Percentiles rank a stretch among this genome's conserved stretches.
Conservation (phyloP, 2,888 invertebrate species). For the Epinotia demarniana region DNA sequence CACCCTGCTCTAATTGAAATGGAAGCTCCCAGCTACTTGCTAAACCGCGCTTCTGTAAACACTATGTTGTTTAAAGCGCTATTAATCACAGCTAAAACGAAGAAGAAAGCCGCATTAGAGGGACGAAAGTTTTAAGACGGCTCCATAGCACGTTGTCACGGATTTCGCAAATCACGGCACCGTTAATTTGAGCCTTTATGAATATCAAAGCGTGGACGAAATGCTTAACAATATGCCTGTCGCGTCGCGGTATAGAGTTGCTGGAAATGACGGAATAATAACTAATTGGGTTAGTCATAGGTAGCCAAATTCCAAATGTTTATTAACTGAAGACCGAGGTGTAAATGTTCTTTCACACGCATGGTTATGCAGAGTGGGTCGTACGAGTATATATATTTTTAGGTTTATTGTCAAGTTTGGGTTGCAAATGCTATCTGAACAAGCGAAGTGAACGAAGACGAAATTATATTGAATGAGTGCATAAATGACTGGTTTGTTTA, state of each 20-base stretch:
- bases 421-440: neutral
- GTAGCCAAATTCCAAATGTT: neutral
- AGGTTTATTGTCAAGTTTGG: neutral
- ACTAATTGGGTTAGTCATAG: constrained; percentile 20
- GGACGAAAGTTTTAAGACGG: constrained; percentile 1
- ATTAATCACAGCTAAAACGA: constrained; percentile 45
- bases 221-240: constrained; percentile 18
- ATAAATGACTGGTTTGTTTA: no score
- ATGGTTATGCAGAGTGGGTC: neutral
- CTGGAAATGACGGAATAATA: constrained; percentile 29
- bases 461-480: neutral
- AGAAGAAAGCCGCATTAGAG: constrained; percentile 4
- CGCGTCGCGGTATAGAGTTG: constrained; percentile 14
- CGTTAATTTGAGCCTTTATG: constrained; percentile 36
- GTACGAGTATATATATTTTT: neutral
- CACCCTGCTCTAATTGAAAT: constrained; percentile 58
- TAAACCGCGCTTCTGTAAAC: constrained; percentile 50
- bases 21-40: constrained; percentile 51
- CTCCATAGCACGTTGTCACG: constrained; percentile 38
- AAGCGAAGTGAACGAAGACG: neutral
- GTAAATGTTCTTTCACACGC: neutral
- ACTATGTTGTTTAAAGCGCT: constrained; percentile 50
- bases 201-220: constrained; percentile 33
- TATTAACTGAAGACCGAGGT: neutral
- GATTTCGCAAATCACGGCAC: constrained; percentile 40